Evolutionary conservation across 2,797 vertebrate species (phyloP), one percentile per base, ranked within the genome.

Genomic region (Adrianichthys oophorus): DNA sequence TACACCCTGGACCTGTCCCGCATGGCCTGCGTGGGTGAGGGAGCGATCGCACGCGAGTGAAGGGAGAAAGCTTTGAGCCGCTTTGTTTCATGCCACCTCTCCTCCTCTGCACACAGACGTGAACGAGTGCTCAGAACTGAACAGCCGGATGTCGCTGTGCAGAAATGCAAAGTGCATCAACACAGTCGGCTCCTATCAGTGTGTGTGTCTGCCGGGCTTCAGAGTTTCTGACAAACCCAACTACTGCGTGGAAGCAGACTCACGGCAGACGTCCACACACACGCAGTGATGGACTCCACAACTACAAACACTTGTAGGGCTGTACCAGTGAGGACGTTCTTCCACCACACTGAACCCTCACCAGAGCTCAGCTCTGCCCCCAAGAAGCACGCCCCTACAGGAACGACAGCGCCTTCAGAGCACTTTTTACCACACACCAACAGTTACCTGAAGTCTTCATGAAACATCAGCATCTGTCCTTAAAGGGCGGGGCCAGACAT

Each of bases 91-190:
- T 41, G 15, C 24, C 5, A 24, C 24, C 10, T 15, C 32, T 3
- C n/a, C 8, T 52, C 18, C 15, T 52, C 45, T 62, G 15, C 52
- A 56, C 82, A 37, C 91, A 99, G 97, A 99, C 80, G 96, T 99
- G 44, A 95, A 98, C 10, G 97, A 99, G 76, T 99, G 97, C 49
- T 93, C 77, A 0, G 97, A 99, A 82, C 86, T 98, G 66, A 98
- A 98, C 91, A 93, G 70, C 48, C 93, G 93, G 69, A 99, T 98
- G 97, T 96, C 94, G 3, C 90, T 98, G 75, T 99, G 97, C 92
- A 97, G 94, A 89, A 99, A 99, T 0, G 95, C 94, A 60, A 95
- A 94, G 54, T 99, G 97, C 88, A 94, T 98, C 77, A 99, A 99
- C 89, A 98, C 95, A 0, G 92, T 93, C 56, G 97, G 97, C 41